phyloP scores from a whole-genome alignment of 2,113 vertebrate species.

The Amphilophus citrinellus region DNA sequence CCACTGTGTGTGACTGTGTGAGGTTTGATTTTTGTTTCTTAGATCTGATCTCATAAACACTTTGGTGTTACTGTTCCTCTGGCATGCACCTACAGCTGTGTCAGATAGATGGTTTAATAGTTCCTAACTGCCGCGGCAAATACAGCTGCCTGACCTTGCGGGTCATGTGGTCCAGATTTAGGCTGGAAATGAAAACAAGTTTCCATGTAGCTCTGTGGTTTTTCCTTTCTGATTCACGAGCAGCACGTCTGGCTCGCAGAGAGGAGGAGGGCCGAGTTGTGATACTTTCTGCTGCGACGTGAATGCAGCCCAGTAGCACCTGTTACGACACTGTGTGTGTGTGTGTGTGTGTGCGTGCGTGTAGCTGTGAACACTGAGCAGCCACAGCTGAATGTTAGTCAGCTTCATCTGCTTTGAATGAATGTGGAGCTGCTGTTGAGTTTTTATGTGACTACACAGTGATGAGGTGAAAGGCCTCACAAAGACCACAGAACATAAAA shows the following conservation, averaged over 20 bases:
- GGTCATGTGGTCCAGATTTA: background rate
- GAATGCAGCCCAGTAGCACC: background rate
- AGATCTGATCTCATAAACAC: background rate
- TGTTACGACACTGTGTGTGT: background rate
- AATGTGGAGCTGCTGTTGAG: background rate
- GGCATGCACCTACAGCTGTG: background rate
- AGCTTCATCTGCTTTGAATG: background rate
- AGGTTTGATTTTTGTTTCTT: background rate
- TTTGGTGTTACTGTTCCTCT: background rate
- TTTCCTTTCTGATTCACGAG: slow-evolving; percentile 27
- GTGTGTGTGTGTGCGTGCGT: background rate
- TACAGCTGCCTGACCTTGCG: slow-evolving; percentile 2
- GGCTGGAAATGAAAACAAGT: slow-evolving; percentile 10
- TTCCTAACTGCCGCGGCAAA: slow-evolving; percentile 3
- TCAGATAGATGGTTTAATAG: background rate
- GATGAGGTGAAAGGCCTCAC: background rate
- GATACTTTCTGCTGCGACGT: background rate
- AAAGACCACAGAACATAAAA: background rate
- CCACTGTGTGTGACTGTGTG: background rate
- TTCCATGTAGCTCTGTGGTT: slow-evolving; percentile 20
- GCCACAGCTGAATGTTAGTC: background rate
- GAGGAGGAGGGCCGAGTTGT: background rate
- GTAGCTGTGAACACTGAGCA: slow-evolving; percentile 7
- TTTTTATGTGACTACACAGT: background rate
- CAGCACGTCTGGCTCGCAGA: background rate